phyloP scores from a whole-genome alignment of 2,797 vertebrate species.

The Xenentodon cancila region DNA sequence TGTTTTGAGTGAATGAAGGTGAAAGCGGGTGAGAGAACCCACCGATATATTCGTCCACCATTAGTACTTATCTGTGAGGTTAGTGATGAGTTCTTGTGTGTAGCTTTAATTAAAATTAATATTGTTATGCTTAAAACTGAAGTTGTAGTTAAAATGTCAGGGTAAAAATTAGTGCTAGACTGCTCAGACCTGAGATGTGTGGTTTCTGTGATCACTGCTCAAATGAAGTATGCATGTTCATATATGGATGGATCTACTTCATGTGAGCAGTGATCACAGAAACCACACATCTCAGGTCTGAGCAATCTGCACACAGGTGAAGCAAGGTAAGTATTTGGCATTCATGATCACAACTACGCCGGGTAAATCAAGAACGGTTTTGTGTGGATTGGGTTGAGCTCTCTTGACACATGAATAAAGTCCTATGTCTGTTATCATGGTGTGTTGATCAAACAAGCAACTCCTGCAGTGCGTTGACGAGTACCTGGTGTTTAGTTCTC shows the following conservation, averaged over 20 bases:
- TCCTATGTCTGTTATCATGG: conserved; percentile 15
- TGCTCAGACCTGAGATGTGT: too few species aligned
- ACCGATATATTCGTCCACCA: too few species aligned
- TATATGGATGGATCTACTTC: neutral
- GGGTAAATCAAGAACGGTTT: conserved; percentile 11
- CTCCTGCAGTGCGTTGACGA: conserved; percentile 19
- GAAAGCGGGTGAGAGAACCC: too few species aligned
- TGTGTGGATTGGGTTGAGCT: conserved; percentile 9
- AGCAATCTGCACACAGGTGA: neutral
- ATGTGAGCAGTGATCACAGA: neutral
- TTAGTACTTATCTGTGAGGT: too few species aligned
- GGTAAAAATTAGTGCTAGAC: too few species aligned
- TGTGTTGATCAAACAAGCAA: conserved; percentile 32
- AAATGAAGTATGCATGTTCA: too few species aligned
- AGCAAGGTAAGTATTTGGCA: neutral
- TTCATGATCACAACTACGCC: neutral
- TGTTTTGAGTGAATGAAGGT: too few species aligned
- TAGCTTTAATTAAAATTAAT: too few species aligned
- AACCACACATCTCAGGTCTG: neutral
- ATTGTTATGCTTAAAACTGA: too few species aligned
- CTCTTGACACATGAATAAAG: conserved; percentile 34
- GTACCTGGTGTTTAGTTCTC: conserved; percentile 45
- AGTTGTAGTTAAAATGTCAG: too few species aligned
- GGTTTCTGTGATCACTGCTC: too few species aligned
- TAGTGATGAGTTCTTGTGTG: too few species aligned